A percentile compares a stretch with the other conserved stretches of the same genome.
phyloP scores from a whole-genome alignment of 2,888 invertebrate genomes.

The Pomacea canaliculata region DNA sequence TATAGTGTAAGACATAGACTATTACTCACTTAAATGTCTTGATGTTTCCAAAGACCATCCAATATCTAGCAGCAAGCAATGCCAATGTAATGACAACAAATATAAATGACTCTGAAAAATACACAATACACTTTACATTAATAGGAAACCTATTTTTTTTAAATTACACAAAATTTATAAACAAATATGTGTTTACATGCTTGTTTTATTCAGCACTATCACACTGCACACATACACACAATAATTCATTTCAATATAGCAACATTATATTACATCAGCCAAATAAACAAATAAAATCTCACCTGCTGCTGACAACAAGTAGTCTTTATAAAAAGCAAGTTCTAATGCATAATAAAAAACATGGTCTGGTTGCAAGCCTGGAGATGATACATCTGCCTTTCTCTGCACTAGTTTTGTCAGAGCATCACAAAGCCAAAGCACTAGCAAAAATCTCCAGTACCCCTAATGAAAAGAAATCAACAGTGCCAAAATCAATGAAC shows the following conservation, averaged over 20 bases:
- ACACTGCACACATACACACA: neutral
- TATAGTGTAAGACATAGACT: no score
- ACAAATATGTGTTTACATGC: no score
- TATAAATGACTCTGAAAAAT: constrained; percentile 10
- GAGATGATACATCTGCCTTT: constrained; percentile 20
- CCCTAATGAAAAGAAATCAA: constrained; percentile 70
- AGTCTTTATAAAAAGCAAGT: constrained; percentile 65
- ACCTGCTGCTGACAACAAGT: constrained; percentile 61
- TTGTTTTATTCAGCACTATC: no score
- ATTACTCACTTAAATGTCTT: constrained; percentile 10
- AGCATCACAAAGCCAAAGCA: constrained; percentile 84
- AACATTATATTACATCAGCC: no score
- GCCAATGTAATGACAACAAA: neutral
- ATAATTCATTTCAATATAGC: no score
- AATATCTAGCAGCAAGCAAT: constrained; percentile 10
- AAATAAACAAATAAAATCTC: constrained; percentile 13
- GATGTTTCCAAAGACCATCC: neutral
- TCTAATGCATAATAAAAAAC: constrained; percentile 67
- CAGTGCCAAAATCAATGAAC: no score
- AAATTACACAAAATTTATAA: no score
- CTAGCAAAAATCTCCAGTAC: constrained; percentile 84
- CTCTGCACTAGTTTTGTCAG: constrained; percentile 74
- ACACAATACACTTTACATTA: neutral
- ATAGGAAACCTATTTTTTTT: neutral
- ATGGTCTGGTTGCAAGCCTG: constrained; percentile 36